Percentiles rank a stretch among this genome's conserved stretches.
Conservation (phyloP, 2,888 invertebrate genomes). For the Andrena camellia region DNA sequence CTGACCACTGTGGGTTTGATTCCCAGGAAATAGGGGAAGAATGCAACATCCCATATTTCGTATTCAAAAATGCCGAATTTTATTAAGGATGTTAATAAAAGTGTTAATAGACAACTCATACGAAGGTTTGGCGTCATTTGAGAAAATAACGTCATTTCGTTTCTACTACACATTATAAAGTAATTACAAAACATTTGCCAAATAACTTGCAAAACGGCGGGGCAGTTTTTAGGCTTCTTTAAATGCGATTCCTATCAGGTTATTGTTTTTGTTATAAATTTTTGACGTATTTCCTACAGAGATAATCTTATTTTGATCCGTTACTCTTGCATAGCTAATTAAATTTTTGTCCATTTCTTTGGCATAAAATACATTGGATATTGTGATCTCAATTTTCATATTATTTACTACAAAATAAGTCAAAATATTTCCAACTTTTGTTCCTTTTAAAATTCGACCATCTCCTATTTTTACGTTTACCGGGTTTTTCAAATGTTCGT, state of each 20-base stretch:
- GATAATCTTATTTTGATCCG: conserved; percentile 28
- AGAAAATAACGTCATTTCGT: too few relatives aligned
- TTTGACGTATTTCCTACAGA: conserved; percentile 18
- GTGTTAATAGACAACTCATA: too few relatives aligned
- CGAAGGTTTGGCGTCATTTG: too few relatives aligned
- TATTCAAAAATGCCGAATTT: too few relatives aligned
- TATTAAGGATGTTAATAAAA: too few relatives aligned
- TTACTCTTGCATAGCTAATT: conserved; percentile 41
- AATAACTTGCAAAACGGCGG: too few relatives aligned
- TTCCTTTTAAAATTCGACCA: conserved; percentile 27
- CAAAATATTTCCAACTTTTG: conserved; percentile 33
- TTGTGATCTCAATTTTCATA: neutral
- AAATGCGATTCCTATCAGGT: conserved; percentile 25
- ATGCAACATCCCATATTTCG: too few relatives aligned
- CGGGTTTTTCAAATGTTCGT: conserved; percentile 17
- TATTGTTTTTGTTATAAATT: conserved; percentile 29
- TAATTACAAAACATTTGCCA: too few relatives aligned
- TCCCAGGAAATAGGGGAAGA: too few relatives aligned
- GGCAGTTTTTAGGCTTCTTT: conserved; percentile 8
- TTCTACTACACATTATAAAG: too few relatives aligned
- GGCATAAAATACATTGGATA: conserved; percentile 41
- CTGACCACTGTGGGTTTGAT: too few relatives aligned
- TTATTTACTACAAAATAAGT: neutral
- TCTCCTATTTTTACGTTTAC: conserved; percentile 41
- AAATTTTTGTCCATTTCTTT: conserved; percentile 44